Percentiles rank a stretch among this genome's conserved stretches.
These are phyloP conservation scores for Limnephilus marmoratus DNA, from an alignment of 2,888 invertebrate species.

Conservation along the genomic window DNA sequence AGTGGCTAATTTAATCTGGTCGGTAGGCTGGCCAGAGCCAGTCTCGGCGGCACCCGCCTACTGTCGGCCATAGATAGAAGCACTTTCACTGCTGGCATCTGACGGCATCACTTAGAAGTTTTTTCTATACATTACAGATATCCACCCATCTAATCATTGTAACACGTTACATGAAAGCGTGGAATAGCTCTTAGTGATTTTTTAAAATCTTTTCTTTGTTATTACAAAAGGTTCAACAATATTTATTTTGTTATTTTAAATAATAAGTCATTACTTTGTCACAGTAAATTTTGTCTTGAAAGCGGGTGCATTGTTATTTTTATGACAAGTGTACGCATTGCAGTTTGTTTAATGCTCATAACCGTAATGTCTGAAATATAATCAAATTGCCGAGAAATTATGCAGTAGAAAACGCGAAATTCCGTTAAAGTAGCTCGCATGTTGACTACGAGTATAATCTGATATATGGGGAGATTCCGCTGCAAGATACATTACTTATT, in stretches of 20 bases:
- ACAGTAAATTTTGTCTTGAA: background rate
- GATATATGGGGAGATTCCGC: slow-evolving; percentile 43
- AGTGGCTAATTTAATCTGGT: no score
- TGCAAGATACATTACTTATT: slow-evolving; percentile 63
- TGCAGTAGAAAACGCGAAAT: background rate
- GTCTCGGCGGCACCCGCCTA: no score
- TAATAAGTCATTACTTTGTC: background rate
- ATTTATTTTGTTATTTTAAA: background rate
- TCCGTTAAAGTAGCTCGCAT: background rate
- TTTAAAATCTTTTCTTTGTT: background rate
- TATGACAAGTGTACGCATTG: background rate
- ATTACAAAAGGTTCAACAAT: background rate
- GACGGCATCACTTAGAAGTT: no score
- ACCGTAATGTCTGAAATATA: background rate
- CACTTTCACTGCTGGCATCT: no score
- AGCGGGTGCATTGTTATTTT: background rate
- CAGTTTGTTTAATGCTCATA: background rate
- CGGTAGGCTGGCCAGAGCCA: no score
- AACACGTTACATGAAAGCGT: background rate
- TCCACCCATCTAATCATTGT: background rate
- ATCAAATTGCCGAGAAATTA: background rate
- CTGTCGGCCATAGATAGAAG: no score
- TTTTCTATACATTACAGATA: no score
- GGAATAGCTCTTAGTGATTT: background rate
- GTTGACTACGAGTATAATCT: slow-evolving; percentile 29